Evolutionary conservation across 2,797 vertebrate genomes (phyloP).

Genomic region (Oreochromis grahami): DNA sequence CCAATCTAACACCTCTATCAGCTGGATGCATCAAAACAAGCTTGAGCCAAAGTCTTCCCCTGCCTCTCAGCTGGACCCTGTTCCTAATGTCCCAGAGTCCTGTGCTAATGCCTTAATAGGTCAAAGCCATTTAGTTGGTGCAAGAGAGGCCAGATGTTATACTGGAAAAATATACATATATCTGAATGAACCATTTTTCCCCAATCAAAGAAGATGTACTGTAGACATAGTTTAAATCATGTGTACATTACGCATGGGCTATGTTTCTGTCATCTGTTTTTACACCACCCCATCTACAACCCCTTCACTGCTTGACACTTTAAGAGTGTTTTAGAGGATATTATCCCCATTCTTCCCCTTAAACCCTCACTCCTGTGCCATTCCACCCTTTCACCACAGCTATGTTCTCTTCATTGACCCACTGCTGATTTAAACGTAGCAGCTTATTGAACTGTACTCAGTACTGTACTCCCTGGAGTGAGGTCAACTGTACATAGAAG

Average conservation of each 20-base stretch:
- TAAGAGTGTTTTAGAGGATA: neutral
- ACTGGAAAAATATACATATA: no score
- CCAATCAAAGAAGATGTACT: no score
- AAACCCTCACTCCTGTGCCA: neutral
- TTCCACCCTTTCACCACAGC: constrained; percentile 13
- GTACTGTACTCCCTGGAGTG: constrained; percentile 2
- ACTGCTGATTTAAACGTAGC: constrained; percentile 29
- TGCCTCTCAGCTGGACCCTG: neutral
- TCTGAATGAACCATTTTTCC: no score
- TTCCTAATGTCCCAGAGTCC: no score
- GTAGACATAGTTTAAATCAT: no score
- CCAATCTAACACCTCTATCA: neutral
- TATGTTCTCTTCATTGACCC: constrained; percentile 32
- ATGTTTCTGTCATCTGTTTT: neutral
- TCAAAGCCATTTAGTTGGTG: neutral
- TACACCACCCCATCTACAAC: neutral
- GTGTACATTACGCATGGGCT: no score
- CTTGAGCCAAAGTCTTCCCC: neutral
- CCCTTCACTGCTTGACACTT: neutral
- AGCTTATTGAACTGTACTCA: constrained; percentile 35
- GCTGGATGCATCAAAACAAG: neutral
- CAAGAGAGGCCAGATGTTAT: neutral
- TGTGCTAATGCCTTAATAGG: neutral
- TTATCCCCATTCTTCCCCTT: neutral
- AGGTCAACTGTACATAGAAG: neutral